phyloP scores from a whole-genome alignment of 2,797 vertebrate genomes.

The Dromococcyx pavoninus region DNA sequence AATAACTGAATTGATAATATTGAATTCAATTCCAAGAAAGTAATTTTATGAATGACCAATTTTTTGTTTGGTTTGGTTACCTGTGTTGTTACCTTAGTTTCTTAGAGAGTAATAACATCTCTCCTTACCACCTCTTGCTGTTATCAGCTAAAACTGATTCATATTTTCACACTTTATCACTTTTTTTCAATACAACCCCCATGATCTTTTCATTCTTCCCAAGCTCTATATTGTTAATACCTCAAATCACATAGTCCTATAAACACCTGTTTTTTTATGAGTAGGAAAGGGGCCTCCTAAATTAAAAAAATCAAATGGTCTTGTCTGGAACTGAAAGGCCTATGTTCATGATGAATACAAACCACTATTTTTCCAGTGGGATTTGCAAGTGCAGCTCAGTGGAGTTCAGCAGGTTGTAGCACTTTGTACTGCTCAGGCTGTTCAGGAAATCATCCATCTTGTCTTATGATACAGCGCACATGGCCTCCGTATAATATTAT shows the following conservation, averaged over 20 bases:
- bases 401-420: not conserved
- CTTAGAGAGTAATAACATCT: not conserved
- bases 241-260: not conserved
- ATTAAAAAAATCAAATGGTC: not conserved
- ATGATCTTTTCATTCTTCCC: not conserved
- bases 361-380: not conserved
- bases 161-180: not conserved
- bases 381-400: not conserved
- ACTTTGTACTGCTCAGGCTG: not conserved
- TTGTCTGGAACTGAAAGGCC: not conserved
- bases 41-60: not conserved
- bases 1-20: not conserved
- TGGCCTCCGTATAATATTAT: not conserved
- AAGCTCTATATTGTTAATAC: not conserved
- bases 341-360: not conserved
- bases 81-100: not conserved
- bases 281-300: not conserved
- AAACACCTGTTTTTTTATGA: not conserved
- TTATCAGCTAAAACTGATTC: not conserved
- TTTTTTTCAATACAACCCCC: not conserved
- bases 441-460: not conserved
- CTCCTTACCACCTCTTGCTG: not conserved
- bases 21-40: not conserved
- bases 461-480: not conserved
- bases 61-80: not conserved